phyloP scores from a whole-genome alignment of 2,888 invertebrate species.

The Iphiclides podalirius region DNA sequence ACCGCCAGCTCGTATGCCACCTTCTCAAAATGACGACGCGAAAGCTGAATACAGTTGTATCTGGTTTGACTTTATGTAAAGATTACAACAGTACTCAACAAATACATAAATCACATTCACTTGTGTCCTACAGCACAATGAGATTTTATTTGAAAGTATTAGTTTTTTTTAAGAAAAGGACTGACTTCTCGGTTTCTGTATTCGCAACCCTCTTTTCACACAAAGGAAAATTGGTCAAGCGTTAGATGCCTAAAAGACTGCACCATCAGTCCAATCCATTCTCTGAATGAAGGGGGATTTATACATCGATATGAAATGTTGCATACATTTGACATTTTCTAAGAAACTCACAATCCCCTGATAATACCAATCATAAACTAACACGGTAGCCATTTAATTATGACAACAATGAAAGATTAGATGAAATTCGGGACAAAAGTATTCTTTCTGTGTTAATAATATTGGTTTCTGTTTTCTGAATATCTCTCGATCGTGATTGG shows the following conservation, averaged over 20 bases:
- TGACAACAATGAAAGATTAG: too few relatives aligned
- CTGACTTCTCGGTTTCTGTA: constrained; percentile 61
- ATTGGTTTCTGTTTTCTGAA: constrained; percentile 16
- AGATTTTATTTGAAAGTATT: not conserved
- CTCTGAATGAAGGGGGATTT: constrained; percentile 67
- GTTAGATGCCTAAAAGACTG: constrained; percentile 72
- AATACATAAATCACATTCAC: too few relatives aligned
- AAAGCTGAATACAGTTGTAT: too few relatives aligned
- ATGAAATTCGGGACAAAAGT: not conserved
- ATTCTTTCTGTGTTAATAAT: constrained; percentile 17
- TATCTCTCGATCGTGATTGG: constrained; percentile 49
- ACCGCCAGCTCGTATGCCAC: too few relatives aligned
- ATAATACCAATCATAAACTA: not conserved
- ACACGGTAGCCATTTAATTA: too few relatives aligned
- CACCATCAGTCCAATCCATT: constrained; percentile 52
- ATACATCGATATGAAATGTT: constrained; percentile 63
- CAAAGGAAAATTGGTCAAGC: constrained; percentile 78
- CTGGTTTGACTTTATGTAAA: too few relatives aligned
- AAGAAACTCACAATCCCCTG: constrained; percentile 4
- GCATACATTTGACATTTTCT: constrained; percentile 38
- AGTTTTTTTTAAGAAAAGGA: constrained; percentile 41
- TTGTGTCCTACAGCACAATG: too few relatives aligned
- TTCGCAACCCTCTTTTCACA: constrained; percentile 61
- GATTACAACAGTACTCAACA: too few relatives aligned
- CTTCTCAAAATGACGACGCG: too few relatives aligned